These are phyloP conservation scores for Chlorospingus flavigularis DNA, from an alignment of 2,797 vertebrate genomes.

Conservation along the genomic window DNA sequence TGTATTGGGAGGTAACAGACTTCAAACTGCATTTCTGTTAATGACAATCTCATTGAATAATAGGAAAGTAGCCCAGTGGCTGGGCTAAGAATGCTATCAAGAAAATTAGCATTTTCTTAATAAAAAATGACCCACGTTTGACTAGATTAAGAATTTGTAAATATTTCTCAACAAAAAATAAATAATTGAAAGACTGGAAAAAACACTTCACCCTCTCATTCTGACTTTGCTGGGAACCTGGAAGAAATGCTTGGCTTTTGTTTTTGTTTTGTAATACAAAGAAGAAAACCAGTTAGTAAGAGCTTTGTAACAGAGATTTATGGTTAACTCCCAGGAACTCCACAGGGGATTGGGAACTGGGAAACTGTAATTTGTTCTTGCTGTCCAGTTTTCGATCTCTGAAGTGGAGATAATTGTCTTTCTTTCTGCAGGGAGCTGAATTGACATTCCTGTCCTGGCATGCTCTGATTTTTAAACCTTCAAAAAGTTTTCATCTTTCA, in stretches of 20 bases:
- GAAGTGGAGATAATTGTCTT: not conserved
- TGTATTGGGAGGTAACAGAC: not conserved
- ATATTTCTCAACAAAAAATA: not conserved
- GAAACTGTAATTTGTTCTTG: not conserved
- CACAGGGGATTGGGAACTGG: not conserved
- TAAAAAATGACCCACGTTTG: not conserved
- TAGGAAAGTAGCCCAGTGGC: not conserved
- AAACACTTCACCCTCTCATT: not conserved
- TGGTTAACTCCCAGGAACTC: not conserved
- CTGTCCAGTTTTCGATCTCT: not conserved
- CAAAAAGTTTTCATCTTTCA: not conserved
- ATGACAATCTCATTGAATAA: not conserved
- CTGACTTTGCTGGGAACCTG: not conserved
- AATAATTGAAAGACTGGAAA: not conserved
- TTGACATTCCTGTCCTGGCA: not conserved
- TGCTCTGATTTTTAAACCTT: constrained; percentile 20
- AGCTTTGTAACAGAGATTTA: not conserved
- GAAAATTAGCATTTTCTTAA: not conserved
- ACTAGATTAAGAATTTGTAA: not conserved
- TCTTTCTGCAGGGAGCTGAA: not conserved
- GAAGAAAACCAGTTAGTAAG: not conserved
- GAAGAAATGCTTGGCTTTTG: not conserved
- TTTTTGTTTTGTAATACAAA: not conserved
- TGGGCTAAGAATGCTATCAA: not conserved
- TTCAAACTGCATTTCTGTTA: not conserved